phyloP scores from a whole-genome alignment of 2,888 invertebrate species.

The Mechanitis mazaeus region DNA sequence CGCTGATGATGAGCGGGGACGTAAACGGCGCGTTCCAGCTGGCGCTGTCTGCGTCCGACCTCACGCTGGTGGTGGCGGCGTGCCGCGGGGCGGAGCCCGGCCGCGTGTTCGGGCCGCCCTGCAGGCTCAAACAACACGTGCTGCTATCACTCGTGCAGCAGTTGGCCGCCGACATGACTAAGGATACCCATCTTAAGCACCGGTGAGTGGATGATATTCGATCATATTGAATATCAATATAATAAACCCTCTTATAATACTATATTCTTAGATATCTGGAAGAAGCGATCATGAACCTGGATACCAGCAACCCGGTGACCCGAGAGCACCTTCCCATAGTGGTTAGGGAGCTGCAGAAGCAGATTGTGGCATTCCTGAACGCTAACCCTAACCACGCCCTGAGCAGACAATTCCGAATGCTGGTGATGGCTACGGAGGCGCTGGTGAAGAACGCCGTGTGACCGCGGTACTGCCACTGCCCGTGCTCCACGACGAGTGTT shows the following conservation, averaged over 20 bases:
- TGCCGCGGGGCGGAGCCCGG: slow-evolving; percentile 90
- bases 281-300: slow-evolving; percentile 90
- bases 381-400: slow-evolving; percentile 81
- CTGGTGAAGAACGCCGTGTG: slow-evolving; percentile 62
- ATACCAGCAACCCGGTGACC: slow-evolving; percentile 85
- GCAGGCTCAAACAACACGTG: slow-evolving; percentile 89
- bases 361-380: slow-evolving; percentile 82
- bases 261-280: slow-evolving; percentile 84
- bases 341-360: slow-evolving; percentile 84
- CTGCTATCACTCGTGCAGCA: slow-evolving; percentile 96
- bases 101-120: slow-evolving; percentile 84
- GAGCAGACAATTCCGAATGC: slow-evolving; percentile 80
- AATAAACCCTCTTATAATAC: no score
- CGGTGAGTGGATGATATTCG: slow-evolving; percentile 35
- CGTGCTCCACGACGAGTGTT: slow-evolving; percentile 11
- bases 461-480: slow-evolving; percentile 36
- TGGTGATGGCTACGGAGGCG: slow-evolving; percentile 82
- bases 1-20: slow-evolving; percentile 82
- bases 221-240: no score
- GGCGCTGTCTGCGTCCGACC: slow-evolving; percentile 91
- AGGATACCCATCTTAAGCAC: slow-evolving; percentile 79
- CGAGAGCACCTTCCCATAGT: slow-evolving; percentile 89
- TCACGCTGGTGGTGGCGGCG: slow-evolving; percentile 89
- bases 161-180: slow-evolving; percentile 90
- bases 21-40: slow-evolving; percentile 93